These are phyloP conservation scores for Nanorana parkeri DNA, from an alignment of 2,113 vertebrate species.

Conservation along the genomic window DNA sequence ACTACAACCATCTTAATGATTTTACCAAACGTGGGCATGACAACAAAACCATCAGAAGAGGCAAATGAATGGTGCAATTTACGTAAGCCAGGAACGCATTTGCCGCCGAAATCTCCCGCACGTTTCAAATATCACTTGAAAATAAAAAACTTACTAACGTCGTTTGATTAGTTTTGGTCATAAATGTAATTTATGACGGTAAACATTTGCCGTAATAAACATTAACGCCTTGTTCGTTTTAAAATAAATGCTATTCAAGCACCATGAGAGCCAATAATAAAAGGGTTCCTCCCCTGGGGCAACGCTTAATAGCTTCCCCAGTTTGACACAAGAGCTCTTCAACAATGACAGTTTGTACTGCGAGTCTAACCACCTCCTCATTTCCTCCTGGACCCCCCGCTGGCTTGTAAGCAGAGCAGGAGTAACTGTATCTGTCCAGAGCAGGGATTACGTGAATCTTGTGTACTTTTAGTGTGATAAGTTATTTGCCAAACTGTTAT, in stretches of 20 bases:
- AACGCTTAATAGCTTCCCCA: conserved; percentile 44
- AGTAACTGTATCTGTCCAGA: conserved; percentile 32
- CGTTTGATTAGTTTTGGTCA: neutral
- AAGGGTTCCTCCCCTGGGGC: conserved; percentile 12
- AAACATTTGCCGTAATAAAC: neutral
- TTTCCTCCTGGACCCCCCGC: conserved; percentile 44
- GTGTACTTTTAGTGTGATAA: conserved; percentile 29
- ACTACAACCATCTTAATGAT: too few species aligned
- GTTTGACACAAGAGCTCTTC: conserved; percentile 29
- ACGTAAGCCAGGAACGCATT: too few species aligned
- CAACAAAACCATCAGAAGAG: too few species aligned
- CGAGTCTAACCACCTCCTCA: conserved; percentile 38
- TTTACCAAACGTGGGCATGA: too few species aligned
- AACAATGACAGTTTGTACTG: conserved; percentile 47
- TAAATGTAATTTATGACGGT: neutral
- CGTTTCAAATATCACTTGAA: too few species aligned
- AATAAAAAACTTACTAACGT: too few species aligned
- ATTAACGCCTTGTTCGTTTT: neutral
- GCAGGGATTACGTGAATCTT: neutral
- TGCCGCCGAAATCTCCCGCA: too few species aligned
- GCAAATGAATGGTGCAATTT: too few species aligned
- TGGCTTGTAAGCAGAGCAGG: conserved; percentile 16
- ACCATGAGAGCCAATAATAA: neutral
- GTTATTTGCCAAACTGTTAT: conserved; percentile 19
- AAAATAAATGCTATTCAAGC: neutral